A percentile compares a stretch with the other conserved stretches of the same genome.
phyloP scores from a whole-genome alignment of 2,888 invertebrate species.

The Leptogaster cylindrica region DNA sequence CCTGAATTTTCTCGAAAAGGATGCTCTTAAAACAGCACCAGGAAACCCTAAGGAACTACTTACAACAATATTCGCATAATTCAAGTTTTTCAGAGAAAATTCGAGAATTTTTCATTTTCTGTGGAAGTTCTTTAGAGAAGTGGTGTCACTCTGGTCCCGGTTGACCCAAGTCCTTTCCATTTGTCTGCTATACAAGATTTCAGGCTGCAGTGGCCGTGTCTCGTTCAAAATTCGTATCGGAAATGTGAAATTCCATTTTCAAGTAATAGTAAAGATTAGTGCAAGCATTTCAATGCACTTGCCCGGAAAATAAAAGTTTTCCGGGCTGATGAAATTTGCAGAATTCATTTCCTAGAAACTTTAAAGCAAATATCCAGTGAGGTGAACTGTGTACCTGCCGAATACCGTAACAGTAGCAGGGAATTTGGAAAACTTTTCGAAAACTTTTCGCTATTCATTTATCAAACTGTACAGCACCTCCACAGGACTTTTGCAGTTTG shows the following conservation, averaged over 20 bases:
- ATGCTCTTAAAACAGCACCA: too few relatives aligned
- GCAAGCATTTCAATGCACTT: conserved; percentile 2
- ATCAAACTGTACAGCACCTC: conserved; percentile 30
- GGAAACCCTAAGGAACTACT: too few relatives aligned
- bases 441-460: conserved; percentile 38
- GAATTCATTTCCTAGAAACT: conserved; percentile 28
- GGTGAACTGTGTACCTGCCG: conserved; percentile 17
- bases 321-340: conserved; percentile 22
- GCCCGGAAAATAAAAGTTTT: conserved; percentile 21
- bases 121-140: too few relatives aligned
- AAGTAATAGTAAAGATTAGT: conserved; percentile 3
- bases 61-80: too few relatives aligned
- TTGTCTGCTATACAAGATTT: too few relatives aligned
- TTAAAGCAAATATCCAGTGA: conserved; percentile 27
- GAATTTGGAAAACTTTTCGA: conserved; percentile 29
- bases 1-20: too few relatives aligned
- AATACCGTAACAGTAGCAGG: conserved; percentile 18
- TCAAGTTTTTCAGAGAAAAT: too few relatives aligned
- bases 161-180: too few relatives aligned
- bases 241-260: neutral
- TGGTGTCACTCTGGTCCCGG: too few relatives aligned
- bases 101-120: too few relatives aligned
- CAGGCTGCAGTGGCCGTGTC: too few relatives aligned
- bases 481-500: conserved; percentile 32
- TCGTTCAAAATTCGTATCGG: neutral